Base-by-base conservation (phyloP, 2,888 invertebrate genomes). In the Pseudolycoriella hygida region DNA sequence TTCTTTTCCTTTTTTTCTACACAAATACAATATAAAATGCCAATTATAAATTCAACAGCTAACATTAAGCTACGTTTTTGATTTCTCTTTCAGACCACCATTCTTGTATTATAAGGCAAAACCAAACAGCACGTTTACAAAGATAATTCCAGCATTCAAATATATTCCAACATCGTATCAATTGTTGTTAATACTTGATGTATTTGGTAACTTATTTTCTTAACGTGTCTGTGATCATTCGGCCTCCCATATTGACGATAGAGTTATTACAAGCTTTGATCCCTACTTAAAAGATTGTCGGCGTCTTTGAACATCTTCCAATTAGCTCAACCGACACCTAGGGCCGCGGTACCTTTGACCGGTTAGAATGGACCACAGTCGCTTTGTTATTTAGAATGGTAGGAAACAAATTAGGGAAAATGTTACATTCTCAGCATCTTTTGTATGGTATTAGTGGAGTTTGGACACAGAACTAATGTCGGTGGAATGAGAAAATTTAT, bases 301-400 rank as follows among this genome's bases (percentile, higher is more conserved):
- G 62, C 55, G 49, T 55, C 61, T 64, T 63, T 63, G 64, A 64
- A 61, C 57, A 55, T 55, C 62, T 58, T 64, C 62, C 62, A 63
- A 63, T 63, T 63, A 63, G 62, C 63, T 61, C 57, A 60, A 58
- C 62, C 62, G 64, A 64, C 62, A 63, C 62, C 62, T 63, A 52
- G 53, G 59, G 61, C 58, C 50, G 19, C 20, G 11, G 31, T 43
- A 32, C 40, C 38, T 44, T 44, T 44, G 44, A 44, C 51, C 51
- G 45, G 49, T 49, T 50, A 47, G 47, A 49, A 50, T 49, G 50
- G 50, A 50, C 50, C 49, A 51, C 30, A 19, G 39, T 39, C 19
- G 19, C 34, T 14, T 34, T 34, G 34, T 34, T 14, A 34, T 34
- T 34, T 14, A 34, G 34, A 34, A 34, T 34, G 34, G 34, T 34